Evolutionary conservation across 2,888 invertebrate genomes (phyloP).

Genomic region (Nemotelus pantherinus): DNA sequence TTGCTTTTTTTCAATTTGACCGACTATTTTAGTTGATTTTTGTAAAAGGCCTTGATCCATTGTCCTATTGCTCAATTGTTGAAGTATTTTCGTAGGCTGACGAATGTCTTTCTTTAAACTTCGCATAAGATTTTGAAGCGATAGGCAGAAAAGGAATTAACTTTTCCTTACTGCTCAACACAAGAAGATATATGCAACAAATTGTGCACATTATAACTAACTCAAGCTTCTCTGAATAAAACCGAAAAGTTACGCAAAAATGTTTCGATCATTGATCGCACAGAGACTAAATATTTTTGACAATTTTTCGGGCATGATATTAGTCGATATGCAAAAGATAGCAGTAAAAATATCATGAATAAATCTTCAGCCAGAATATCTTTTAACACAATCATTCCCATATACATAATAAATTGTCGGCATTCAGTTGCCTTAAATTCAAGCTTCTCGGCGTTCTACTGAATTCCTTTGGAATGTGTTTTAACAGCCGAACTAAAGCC

Average conservation of each 20-base stretch:
- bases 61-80: not conserved
- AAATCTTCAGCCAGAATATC: not conserved
- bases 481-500: no score
- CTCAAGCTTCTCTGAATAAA: not conserved
- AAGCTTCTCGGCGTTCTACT: not conserved
- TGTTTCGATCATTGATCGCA: slow-evolving; percentile 13
- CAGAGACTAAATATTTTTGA: not conserved
- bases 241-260: slow-evolving; percentile 21
- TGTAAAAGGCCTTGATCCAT: not conserved
- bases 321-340: slow-evolving; percentile 12
- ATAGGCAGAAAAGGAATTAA: slow-evolving; percentile 17
- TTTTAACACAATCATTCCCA: not conserved
- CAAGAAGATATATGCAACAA: not conserved
- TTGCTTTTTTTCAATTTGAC: no score
- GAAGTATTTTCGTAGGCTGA: not conserved
- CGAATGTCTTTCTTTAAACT: not conserved
- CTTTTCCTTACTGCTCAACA: not conserved
- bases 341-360: slow-evolving; percentile 16
- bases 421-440: not conserved
- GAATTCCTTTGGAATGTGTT: not conserved
- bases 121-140: slow-evolving; percentile 11
- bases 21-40: no score
- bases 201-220: slow-evolving; percentile 23
- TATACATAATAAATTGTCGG: not conserved
- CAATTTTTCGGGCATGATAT: not conserved